Percentiles rank a stretch among this genome's conserved stretches.
phyloP scores from a whole-genome alignment of 2,888 invertebrate genomes.

The Ophion ventricosus region DNA sequence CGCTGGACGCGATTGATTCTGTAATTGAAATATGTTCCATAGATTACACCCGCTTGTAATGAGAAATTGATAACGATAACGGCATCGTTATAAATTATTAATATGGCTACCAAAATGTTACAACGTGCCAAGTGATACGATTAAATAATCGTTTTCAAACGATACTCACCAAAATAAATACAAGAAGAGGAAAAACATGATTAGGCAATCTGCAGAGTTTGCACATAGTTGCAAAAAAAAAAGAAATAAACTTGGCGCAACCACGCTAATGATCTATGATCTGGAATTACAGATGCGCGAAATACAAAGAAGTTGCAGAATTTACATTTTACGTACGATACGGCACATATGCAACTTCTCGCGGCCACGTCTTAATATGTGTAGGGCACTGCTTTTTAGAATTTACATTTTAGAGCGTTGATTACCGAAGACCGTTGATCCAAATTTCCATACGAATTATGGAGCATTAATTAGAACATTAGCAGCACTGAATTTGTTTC shows the following conservation, averaged over 20 bases:
- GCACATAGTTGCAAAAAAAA: neutral
- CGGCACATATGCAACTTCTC: slow-evolving; percentile 51
- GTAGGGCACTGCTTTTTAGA: slow-evolving; percentile 67
- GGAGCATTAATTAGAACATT: neutral
- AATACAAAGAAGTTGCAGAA: slow-evolving; percentile 55
- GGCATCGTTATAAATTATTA: slow-evolving; percentile 53
- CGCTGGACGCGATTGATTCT: slow-evolving; percentile 45
- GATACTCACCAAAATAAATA: slow-evolving; percentile 17
- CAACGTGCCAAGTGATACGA: slow-evolving; percentile 78
- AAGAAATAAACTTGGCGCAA: neutral
- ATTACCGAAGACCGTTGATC: slow-evolving; percentile 9
- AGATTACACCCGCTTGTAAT: slow-evolving; percentile 22
- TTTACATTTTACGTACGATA: neutral
- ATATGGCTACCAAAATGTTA: slow-evolving; percentile 69
- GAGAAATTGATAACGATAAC: slow-evolving; percentile 43
- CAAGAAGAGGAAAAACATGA: slow-evolving; percentile 9
- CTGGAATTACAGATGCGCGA: slow-evolving; percentile 38
- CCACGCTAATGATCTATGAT: slow-evolving; percentile 8
- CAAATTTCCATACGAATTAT: slow-evolving; percentile 21
- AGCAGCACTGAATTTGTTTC: neutral
- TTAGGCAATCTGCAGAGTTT: slow-evolving; percentile 13
- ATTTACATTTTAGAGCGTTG: slow-evolving; percentile 50
- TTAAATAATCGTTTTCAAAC: slow-evolving; percentile 64
- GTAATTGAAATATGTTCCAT: slow-evolving; percentile 51
- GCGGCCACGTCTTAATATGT: slow-evolving; percentile 52